phyloP scores from a whole-genome alignment of 2,797 vertebrate species.

The Artibeus lituratus region DNA sequence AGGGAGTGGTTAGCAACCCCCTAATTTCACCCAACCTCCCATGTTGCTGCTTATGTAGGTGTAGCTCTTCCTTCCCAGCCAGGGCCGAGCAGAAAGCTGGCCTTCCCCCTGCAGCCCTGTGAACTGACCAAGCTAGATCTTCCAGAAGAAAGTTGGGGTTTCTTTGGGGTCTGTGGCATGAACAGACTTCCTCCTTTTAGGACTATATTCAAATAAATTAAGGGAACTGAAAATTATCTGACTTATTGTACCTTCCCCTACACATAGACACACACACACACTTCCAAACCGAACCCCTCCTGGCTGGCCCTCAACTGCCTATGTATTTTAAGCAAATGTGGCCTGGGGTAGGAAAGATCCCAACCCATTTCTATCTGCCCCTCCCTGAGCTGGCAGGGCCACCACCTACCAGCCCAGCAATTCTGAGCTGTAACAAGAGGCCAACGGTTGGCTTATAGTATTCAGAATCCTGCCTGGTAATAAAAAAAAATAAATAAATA shows the following conservation, averaged over 20 bases:
- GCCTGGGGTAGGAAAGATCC: background rate
- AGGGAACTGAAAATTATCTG: background rate
- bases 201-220: background rate
- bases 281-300: background rate
- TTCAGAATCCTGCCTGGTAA: constrained; percentile 63
- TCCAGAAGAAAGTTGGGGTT: background rate
- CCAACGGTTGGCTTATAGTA: background rate
- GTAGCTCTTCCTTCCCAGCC: background rate
- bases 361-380: background rate
- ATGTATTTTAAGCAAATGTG: background rate
- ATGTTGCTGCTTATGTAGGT: background rate
- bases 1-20: background rate
- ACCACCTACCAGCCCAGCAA: background rate
- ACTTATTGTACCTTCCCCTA: background rate
- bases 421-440: constrained; percentile 23
- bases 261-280: background rate
- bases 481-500: constrained; percentile 52
- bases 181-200: background rate
- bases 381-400: background rate
- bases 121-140: background rate
- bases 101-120: background rate
- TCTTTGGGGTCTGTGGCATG: background rate
- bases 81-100: too few relatives aligned
- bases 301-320: background rate
- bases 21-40: background rate